Percentiles rank a stretch among this genome's conserved stretches.
phyloP scores from a whole-genome alignment of 37 sponge, comb jelly and placozoan species.

The Tethya wilhelma region DNA sequence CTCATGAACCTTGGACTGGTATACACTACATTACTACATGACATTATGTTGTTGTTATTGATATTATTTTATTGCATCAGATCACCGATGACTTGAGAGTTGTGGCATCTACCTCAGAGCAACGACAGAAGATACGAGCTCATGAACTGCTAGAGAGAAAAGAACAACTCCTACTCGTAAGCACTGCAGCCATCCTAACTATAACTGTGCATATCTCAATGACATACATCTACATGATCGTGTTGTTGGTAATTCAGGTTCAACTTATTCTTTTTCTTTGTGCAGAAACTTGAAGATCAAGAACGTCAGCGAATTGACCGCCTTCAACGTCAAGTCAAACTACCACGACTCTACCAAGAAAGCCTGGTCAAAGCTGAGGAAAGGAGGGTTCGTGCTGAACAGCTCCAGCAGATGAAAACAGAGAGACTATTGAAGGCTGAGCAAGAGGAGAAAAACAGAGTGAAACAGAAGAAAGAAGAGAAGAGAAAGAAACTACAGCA shows the following conservation, averaged over 20 bases:
- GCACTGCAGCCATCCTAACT: neutral
- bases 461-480: conserved; percentile 12
- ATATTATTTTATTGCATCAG: conserved; percentile 5
- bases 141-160: conserved; percentile 92
- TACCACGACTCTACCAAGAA: conserved; percentile 25
- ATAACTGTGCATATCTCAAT: neutral
- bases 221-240: too few species aligned
- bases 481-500: conserved; percentile 28
- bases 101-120: conserved; percentile 77
- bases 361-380: conserved; percentile 23
- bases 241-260: too few species aligned
- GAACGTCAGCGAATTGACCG: conserved; percentile 19
- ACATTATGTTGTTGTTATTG: neutral
- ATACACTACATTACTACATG: neutral
- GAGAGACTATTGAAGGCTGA: conserved; percentile 31
- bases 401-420: conserved; percentile 30
- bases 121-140: conserved; percentile 84
- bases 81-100: conserved; percentile 84
- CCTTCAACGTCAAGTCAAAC: neutral
- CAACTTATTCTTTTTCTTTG: neutral
- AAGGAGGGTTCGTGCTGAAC: conserved; percentile 2
- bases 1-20: conserved; percentile 79
- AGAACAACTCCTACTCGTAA: conserved; percentile 68
- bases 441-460: conserved; percentile 22
- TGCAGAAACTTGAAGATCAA: conserved; percentile 13